Evolutionary conservation across 2,113 vertebrate genomes (phyloP).

Genomic region (Empidonax alnorum): DNA sequence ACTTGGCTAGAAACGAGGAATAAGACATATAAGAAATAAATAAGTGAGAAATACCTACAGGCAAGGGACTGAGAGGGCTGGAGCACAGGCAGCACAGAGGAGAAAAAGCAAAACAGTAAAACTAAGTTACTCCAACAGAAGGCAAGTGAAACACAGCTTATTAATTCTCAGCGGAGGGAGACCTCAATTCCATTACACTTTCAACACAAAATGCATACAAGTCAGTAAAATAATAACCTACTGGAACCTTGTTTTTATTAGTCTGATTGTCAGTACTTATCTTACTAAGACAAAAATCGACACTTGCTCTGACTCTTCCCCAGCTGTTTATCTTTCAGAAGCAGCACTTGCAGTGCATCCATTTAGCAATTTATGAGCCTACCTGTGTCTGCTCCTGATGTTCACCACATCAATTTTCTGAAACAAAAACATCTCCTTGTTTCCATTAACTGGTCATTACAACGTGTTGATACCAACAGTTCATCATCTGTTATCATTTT

Average conservation of each 20-base stretch:
- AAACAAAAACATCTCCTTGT: constrained; percentile 19
- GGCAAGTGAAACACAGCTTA: not conserved
- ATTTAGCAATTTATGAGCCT: constrained; percentile 6
- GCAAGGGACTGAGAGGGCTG: not conserved
- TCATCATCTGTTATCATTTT: not conserved
- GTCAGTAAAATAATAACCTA: constrained; percentile 2
- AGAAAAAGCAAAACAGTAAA: not conserved
- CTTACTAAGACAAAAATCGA: constrained; percentile 1
- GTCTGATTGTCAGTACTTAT: not conserved
- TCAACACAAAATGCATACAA: not conserved
- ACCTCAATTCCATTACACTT: not conserved
- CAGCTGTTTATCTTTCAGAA: constrained; percentile 27
- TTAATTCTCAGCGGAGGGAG: not conserved
- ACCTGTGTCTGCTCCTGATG: not conserved
- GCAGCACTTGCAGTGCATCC: not conserved
- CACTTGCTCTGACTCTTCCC: not conserved
- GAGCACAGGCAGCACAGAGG: not conserved
- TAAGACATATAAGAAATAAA: constrained; percentile 32
- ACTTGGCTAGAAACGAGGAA: constrained; percentile 14
- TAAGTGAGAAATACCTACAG: constrained; percentile 1
- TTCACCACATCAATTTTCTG: constrained; percentile 16
- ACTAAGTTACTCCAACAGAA: not conserved
- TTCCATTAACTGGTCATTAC: constrained; percentile 27
- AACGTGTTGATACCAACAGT: not conserved
- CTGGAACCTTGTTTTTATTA: not conserved